Conservation (phyloP, 2,888 invertebrate genomes). For the Folsomia manolachei region DNA sequence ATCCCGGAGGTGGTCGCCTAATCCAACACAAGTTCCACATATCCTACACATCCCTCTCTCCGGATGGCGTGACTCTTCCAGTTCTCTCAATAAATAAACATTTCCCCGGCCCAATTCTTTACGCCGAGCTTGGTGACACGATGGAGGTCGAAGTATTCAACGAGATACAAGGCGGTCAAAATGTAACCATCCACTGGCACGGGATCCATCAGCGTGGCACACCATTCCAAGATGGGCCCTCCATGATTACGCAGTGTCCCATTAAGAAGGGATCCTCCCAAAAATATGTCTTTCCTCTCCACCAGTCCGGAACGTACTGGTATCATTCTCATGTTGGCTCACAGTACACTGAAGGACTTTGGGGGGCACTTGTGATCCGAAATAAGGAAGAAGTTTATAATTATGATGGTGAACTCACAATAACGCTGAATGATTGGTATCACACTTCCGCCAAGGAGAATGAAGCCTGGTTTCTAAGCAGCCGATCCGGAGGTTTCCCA, state of each 20-base stretch:
- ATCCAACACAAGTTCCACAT: background rate
- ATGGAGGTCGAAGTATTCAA: conserved; percentile 19
- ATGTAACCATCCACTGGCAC: conserved; percentile 36
- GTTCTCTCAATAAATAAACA: conserved; percentile 28
- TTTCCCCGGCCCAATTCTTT: conserved; percentile 25
- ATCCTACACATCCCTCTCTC: conserved; percentile 22
- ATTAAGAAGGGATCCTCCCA: conserved; percentile 19
- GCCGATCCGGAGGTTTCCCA: conserved; percentile 13
- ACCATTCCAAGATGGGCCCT: conserved; percentile 38
- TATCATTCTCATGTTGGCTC: conserved; percentile 6
- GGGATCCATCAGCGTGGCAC: conserved; percentile 28
- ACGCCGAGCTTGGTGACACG: background rate
- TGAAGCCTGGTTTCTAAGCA: conserved; percentile 26
- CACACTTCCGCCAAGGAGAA: conserved; percentile 33
- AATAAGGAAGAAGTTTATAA: conserved; percentile 17
- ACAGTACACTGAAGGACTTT: conserved; percentile 44
- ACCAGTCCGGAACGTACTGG: conserved; percentile 39
- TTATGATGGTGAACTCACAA: conserved; percentile 36
- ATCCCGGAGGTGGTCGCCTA: background rate
- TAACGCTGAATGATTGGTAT: conserved; percentile 41
- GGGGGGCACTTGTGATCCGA: conserved; percentile 35
- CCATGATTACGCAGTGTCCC: conserved; percentile 37
- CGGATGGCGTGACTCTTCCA: conserved; percentile 22
- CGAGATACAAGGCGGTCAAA: conserved; percentile 23
- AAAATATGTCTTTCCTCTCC: conserved; percentile 25